Evolutionary conservation across 1,140 invertebrate species (phyloP), one percentile per base, ranked within the genome.

Genomic region (Ips nitidus): DNA sequence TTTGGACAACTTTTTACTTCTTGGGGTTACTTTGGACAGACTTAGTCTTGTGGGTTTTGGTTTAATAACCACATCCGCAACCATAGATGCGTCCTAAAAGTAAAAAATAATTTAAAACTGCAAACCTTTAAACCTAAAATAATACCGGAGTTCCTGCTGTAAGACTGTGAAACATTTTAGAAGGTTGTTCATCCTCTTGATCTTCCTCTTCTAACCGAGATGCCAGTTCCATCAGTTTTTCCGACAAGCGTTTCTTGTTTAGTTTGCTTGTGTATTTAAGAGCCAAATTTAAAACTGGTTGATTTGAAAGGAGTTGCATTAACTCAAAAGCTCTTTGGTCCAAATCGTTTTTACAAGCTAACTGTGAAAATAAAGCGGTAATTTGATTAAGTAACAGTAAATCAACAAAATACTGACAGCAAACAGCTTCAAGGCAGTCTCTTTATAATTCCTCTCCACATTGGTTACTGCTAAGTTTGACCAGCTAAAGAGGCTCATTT

Each of bases 361-460:
- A 80, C 92, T 94, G 79, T 82, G 22, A 22, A 22, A 84, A 78
- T 38, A 52, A 37, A 62, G 2, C 58, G 38, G 69, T 22, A 22
- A 22, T 22, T 22, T 22, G 22, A 22, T 22, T 22, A 22, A 22
- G 0, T 22, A 22, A 22, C 22, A 22, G 22, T 22, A 22, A 22
- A 22, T 0, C 22, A 22, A 22, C 6, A 50, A 62, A 39, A 7
- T 1, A 62, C 83, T 87, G 82, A 94, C 92, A 36, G 93, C 94
- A 85, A 98, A 97, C 37, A 97, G 80, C 82, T 94, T 95, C 69
- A 98, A 86, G 40, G 95, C 86, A n/a, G 88, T 86, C 79, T 95
- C 90, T 71, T 90, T 88, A 3, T 87, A 85, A 36, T 84, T 80
- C 76, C 88, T 89, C 4, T 87, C 84, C 4, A 84, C 82, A 47